These are phyloP conservation scores for Forbesichthys agassizii DNA, from an alignment of 2,113 vertebrate genomes.

Conservation along the genomic window DNA sequence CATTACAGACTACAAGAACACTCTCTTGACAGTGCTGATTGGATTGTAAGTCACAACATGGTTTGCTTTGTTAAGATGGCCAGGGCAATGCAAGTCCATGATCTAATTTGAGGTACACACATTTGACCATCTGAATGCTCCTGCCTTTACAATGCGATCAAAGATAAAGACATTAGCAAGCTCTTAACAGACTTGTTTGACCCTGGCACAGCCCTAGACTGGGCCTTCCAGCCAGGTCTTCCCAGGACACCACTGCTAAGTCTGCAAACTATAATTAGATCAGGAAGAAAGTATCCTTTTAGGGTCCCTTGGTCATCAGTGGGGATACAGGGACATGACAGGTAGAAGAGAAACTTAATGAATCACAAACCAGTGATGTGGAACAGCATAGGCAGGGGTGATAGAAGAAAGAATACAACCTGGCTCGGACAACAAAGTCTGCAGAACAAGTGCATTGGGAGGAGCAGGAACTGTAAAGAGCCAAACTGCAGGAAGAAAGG, in stretches of 20 bases:
- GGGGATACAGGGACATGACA: conserved; percentile 3
- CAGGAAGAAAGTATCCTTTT: conserved; percentile 40
- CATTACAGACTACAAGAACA: conserved; percentile 1
- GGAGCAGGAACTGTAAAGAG: neutral
- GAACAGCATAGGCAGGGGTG: no score
- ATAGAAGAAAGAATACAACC: neutral
- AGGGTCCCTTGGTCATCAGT: conserved; percentile 14
- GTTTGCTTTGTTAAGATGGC: no score
- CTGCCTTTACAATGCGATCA: conserved; percentile 25
- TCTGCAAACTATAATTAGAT: conserved; percentile 45
- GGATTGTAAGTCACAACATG: neutral
- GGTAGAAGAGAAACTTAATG: neutral
- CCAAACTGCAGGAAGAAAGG: neutral
- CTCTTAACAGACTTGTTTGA: conserved; percentile 32
- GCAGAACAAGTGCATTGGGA: neutral
- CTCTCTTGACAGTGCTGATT: conserved; percentile 3
- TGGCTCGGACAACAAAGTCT: no score
- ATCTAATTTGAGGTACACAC: conserved; percentile 18
- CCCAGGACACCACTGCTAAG: neutral
- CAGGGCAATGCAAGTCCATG: neutral
- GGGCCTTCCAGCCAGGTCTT: conserved; percentile 5
- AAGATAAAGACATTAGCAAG: conserved; percentile 23
- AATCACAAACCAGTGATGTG: neutral
- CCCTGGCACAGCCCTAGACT: conserved; percentile 11
- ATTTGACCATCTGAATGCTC: conserved; percentile 8